phyloP scores from a whole-genome alignment of 2,113 vertebrate species.

The Aspiorhynchus laticeps region DNA sequence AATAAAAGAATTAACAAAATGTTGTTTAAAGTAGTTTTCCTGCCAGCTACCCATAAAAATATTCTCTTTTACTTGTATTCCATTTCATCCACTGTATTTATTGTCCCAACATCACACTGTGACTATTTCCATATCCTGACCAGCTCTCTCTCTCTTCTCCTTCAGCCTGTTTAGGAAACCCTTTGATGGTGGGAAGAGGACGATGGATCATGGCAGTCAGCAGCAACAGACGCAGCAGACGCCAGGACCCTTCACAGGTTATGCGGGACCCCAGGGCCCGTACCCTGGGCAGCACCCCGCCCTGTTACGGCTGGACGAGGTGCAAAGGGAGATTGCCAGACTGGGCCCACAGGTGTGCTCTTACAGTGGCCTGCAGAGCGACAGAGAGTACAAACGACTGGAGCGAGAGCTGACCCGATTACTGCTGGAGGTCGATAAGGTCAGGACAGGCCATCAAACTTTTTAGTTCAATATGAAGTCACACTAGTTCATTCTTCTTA shows the following conservation, averaged over 20 bases:
- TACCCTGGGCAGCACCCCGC: slow-evolving; percentile 80
- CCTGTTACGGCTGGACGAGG: slow-evolving; percentile 86
- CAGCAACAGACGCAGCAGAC: slow-evolving; percentile 57
- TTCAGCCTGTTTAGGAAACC: slow-evolving; percentile 81
- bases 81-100: neutral
- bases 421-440: slow-evolving; percentile 91
- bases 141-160: neutral
- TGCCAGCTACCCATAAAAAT: neutral
- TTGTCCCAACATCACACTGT: neutral
- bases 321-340: slow-evolving; percentile 85
- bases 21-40: neutral
- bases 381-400: slow-evolving; percentile 88
- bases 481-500: neutral
- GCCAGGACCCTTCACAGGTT: slow-evolving; percentile 59
- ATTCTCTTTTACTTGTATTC: neutral
- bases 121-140: neutral
- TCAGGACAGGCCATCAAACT: slow-evolving; percentile 15
- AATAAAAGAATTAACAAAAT: neutral
- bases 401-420: slow-evolving; percentile 87
- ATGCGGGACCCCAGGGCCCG: slow-evolving; percentile 35
- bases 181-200: slow-evolving; percentile 78
- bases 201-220: slow-evolving; percentile 90
- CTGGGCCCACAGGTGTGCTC: slow-evolving; percentile 87
- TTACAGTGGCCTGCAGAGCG: slow-evolving; percentile 88
- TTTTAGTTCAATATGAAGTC: neutral